A percentile compares a stretch with the other conserved stretches of the same genome.
phyloP scores from a whole-genome alignment of 2,888 invertebrate genomes.

The Agriotes lineatus region DNA sequence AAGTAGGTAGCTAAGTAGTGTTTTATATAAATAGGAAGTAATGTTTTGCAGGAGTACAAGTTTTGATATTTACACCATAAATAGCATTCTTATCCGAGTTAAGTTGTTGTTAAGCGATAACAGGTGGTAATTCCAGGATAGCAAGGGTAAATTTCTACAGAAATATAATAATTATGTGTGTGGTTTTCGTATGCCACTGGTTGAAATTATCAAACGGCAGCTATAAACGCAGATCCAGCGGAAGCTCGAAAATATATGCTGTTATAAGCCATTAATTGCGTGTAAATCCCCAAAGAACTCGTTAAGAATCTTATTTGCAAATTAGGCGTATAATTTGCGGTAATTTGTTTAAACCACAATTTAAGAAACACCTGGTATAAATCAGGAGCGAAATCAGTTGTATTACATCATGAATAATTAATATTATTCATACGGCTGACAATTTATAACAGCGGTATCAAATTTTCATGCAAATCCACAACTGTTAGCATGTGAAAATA shows the following conservation, averaged over 20 bases:
- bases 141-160: too few species aligned
- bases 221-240: too few species aligned
- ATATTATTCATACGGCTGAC: conserved; percentile 13
- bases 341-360: conserved; percentile 13
- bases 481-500: conserved; percentile 26
- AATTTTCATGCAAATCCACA: conserved; percentile 24
- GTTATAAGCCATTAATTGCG: background rate
- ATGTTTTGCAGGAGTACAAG: too few species aligned
- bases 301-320: conserved; percentile 13
- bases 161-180: too few species aligned
- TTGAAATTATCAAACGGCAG: too few species aligned
- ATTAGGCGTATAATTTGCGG: conserved; percentile 8
- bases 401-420: conserved; percentile 23
- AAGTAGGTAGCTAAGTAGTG: too few species aligned
- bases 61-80: too few species aligned
- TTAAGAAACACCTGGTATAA: conserved; percentile 7
- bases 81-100: too few species aligned
- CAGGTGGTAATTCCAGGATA: too few species aligned
- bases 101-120: too few species aligned
- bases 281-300: background rate
- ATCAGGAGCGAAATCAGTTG: conserved; percentile 16
- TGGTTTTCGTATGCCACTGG: too few species aligned
- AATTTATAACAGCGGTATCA: conserved; percentile 23
- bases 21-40: too few species aligned
- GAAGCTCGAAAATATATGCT: background rate